A percentile compares a stretch with the other conserved stretches of the same genome.
These are phyloP conservation scores for Eufriesea mexicana DNA, from an alignment of 1,140 invertebrate genomes.

Conservation along the genomic window DNA sequence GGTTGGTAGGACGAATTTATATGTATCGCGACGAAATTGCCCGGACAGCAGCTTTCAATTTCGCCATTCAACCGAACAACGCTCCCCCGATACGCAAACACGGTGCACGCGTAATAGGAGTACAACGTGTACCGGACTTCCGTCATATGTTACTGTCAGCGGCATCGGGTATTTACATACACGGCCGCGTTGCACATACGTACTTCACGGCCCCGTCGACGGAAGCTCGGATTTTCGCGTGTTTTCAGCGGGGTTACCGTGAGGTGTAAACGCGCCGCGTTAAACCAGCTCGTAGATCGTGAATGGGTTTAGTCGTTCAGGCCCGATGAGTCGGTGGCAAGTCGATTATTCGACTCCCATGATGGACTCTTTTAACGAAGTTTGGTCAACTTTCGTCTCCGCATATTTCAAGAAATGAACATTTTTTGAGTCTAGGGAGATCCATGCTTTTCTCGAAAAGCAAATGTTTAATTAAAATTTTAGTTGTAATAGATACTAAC, in stretches of 20 bases:
- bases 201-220: slow-evolving; percentile 14
- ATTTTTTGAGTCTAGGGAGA: too few species aligned
- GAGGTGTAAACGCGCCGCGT: slow-evolving; percentile 6
- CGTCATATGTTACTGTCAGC: slow-evolving; percentile 55
- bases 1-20: slow-evolving; percentile 5
- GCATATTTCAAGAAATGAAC: too few species aligned
- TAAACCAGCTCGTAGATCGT: slow-evolving; percentile 27
- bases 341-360: background rate
- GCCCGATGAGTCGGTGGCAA: background rate
- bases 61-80: slow-evolving; percentile 31
- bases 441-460: too few species aligned
- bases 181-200: background rate
- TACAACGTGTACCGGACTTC: slow-evolving; percentile 51
- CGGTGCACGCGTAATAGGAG: slow-evolving; percentile 34
- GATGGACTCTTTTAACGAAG: too few species aligned
- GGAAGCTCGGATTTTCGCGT: slow-evolving; percentile 30
- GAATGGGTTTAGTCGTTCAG: background rate
- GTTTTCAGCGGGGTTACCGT: slow-evolving; percentile 22
- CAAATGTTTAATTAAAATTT: too few species aligned
- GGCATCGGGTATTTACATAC: slow-evolving; percentile 38
- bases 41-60: slow-evolving; percentile 42
- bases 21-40: slow-evolving; percentile 28
- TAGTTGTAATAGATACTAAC: too few species aligned
- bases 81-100: slow-evolving; percentile 20
- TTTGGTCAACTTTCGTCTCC: too few species aligned